These are phyloP conservation scores for Perdita meconis DNA, from an alignment of 2,888 invertebrate genomes.

Conservation along the genomic window DNA sequence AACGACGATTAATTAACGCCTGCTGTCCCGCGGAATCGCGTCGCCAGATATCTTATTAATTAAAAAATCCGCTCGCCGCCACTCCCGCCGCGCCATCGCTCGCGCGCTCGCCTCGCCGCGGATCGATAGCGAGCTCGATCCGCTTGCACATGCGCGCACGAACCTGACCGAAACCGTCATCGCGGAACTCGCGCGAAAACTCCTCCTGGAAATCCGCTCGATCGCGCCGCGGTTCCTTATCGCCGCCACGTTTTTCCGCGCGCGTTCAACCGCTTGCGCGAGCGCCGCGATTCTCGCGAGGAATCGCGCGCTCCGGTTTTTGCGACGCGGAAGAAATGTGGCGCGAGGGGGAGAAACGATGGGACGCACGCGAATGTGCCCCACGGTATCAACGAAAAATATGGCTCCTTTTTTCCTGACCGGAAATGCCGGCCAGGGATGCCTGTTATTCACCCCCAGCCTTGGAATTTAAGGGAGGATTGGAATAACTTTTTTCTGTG, in stretches of 20 bases:
- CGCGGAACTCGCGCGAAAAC: slow-evolving; percentile 60
- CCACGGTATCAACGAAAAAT: slow-evolving; percentile 46
- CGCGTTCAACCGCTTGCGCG: slow-evolving; percentile 22
- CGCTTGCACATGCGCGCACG: slow-evolving; percentile 70
- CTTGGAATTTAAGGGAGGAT: slow-evolving; percentile 21
- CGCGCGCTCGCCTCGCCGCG: slow-evolving; percentile 24
- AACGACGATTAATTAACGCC: slow-evolving; percentile 33
- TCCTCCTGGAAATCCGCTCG: slow-evolving; percentile 72
- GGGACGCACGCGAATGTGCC: slow-evolving; percentile 17
- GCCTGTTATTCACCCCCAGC: slow-evolving; percentile 24
- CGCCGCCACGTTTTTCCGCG: slow-evolving; percentile 21
- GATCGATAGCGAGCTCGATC: slow-evolving; percentile 73
- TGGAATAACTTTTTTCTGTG: slow-evolving; percentile 34
- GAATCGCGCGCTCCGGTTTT: slow-evolving; percentile 13
- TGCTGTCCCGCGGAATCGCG: slow-evolving; percentile 12
- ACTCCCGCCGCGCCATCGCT: slow-evolving; percentile 1
- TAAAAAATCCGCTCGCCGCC: slow-evolving; percentile 6
- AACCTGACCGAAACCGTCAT: slow-evolving; percentile 65
- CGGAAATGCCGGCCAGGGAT: slow-evolving; percentile 2
- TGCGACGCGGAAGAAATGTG: slow-evolving; percentile 36
- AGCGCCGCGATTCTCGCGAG: slow-evolving; percentile 23
- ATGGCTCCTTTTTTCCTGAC: slow-evolving; percentile 12
- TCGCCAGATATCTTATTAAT: slow-evolving; percentile 52
- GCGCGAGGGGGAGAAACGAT: slow-evolving; percentile 42
- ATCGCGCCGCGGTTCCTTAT: slow-evolving; percentile 7